Evolutionary conservation across 2,888 invertebrate genomes (phyloP).

Genomic region (Trisateles emortualis): DNA sequence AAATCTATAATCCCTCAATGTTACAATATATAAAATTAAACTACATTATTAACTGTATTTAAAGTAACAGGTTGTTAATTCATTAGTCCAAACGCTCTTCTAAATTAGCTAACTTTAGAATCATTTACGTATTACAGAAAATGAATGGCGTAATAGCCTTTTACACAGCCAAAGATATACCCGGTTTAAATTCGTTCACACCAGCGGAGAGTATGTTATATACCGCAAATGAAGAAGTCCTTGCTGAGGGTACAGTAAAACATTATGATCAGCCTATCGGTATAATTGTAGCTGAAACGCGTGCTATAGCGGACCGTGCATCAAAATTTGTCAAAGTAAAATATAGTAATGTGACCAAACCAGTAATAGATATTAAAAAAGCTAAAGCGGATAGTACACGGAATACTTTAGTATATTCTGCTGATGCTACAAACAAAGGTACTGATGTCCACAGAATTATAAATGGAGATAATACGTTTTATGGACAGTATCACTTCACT

Average conservation of each 20-base stretch:
- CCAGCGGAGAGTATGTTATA: conserved; percentile 47
- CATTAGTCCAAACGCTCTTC: too few species aligned
- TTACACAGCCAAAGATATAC: conserved; percentile 88
- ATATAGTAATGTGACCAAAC: conserved; percentile 69
- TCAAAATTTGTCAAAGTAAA: conserved; percentile 83
- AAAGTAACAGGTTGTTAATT: too few species aligned
- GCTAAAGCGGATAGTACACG: conserved; percentile 27
- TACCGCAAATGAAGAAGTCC: conserved; percentile 62
- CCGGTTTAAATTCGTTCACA: conserved; percentile 88
- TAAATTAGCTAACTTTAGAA: too few species aligned
- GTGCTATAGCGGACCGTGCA: conserved; percentile 83
- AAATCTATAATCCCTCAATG: not conserved
- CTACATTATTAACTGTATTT: too few species aligned
- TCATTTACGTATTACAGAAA: conserved; percentile 78
- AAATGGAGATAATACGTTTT: conserved; percentile 74
- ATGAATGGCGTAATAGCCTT: conserved; percentile 88
- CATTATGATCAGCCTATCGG: conserved; percentile 62
- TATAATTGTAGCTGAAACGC: conserved; percentile 86
- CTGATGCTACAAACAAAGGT: conserved; percentile 31
- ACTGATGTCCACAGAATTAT: conserved; percentile 33
- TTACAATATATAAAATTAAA: too few species aligned
- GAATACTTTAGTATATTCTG: conserved; percentile 13
- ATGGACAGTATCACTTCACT: conserved; percentile 90
- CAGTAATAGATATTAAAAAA: conserved; percentile 27
- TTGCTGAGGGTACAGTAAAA: conserved; percentile 55